Percentiles rank a stretch among this genome's conserved stretches.
Conservation (phyloP, 2,797 vertebrate genomes). For the Neostethus bicornis region DNA sequence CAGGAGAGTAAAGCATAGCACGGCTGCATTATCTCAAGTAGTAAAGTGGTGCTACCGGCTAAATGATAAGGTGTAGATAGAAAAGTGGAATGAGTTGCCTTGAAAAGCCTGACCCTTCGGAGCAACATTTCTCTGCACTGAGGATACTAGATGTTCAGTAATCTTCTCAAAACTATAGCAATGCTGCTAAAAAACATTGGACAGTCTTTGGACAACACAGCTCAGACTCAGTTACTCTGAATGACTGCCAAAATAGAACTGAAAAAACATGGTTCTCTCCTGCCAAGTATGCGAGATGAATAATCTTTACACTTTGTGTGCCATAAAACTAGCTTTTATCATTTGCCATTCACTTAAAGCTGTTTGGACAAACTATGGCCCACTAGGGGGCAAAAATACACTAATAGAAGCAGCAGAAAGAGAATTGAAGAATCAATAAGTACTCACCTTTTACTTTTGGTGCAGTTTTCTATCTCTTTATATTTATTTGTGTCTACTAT, state of each 20-base stretch:
- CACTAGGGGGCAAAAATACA: conserved; percentile 31
- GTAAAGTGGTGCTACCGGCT: conserved; percentile 56
- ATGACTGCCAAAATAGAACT: conserved; percentile 59
- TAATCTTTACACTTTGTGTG: conserved; percentile 39
- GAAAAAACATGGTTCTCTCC: conserved; percentile 39
- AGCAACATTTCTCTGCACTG: conserved; percentile 59
- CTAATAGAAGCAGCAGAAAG: background rate
- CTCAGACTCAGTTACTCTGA: conserved; percentile 47
- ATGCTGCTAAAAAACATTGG: conserved; percentile 48
- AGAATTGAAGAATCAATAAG: background rate
- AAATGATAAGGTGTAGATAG: conserved; percentile 66
- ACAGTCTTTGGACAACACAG: conserved; percentile 56
- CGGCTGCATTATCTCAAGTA: conserved; percentile 67
- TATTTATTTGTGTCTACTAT: conserved; percentile 5
- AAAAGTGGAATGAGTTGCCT: conserved; percentile 54
- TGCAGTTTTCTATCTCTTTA: background rate
- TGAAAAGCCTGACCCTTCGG: conserved; percentile 59
- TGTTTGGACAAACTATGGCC: conserved; percentile 14
- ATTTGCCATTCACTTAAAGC: conserved; percentile 44
- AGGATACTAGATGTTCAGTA: conserved; percentile 41
- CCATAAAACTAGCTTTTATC: conserved; percentile 45
- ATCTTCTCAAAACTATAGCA: conserved; percentile 38
- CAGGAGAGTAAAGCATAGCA: conserved; percentile 59
- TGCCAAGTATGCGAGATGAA: conserved; percentile 52
- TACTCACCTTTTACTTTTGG: background rate